phyloP scores from a whole-genome alignment of 2,113 vertebrate species.

The Circaetus cinerascens region DNA sequence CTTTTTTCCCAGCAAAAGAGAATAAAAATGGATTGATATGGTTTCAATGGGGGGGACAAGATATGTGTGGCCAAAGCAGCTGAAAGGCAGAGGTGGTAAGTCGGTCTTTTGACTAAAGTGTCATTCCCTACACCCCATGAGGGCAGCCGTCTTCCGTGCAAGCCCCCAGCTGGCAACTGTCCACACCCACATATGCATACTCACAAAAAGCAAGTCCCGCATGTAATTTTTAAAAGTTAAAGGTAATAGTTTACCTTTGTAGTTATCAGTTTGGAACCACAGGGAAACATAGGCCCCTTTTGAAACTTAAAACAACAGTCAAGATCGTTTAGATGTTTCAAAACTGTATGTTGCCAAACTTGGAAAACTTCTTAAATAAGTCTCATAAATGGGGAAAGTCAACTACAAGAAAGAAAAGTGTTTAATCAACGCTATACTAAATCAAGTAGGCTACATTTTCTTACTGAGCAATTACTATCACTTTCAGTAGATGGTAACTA shows the following conservation, averaged over 20 bases:
- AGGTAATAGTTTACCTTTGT: background rate
- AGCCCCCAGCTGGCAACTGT: background rate
- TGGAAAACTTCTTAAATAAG: background rate
- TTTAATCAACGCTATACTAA: background rate
- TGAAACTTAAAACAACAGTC: background rate
- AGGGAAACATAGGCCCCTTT: background rate
- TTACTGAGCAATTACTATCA: background rate
- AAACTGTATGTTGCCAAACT: accelerated
- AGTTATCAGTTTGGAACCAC: background rate
- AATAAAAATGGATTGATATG: background rate
- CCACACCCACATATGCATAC: background rate
- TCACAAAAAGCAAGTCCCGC: background rate
- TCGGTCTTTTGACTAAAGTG: background rate
- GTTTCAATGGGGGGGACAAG: background rate
- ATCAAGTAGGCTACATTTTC: background rate
- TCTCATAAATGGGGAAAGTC: background rate
- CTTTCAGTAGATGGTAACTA: background rate
- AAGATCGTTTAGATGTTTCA: background rate
- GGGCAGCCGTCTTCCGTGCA: accelerated
- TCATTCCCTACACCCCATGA: background rate
- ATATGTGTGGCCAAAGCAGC: background rate
- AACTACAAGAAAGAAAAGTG: background rate
- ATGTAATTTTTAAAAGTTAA: accelerated
- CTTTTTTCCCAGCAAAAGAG: background rate
- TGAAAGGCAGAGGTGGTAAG: background rate